Percentiles rank a stretch among this genome's conserved stretches.
Evolutionary conservation across 2,797 vertebrate species (phyloP).

Genomic region (Somateria mollissima): DNA sequence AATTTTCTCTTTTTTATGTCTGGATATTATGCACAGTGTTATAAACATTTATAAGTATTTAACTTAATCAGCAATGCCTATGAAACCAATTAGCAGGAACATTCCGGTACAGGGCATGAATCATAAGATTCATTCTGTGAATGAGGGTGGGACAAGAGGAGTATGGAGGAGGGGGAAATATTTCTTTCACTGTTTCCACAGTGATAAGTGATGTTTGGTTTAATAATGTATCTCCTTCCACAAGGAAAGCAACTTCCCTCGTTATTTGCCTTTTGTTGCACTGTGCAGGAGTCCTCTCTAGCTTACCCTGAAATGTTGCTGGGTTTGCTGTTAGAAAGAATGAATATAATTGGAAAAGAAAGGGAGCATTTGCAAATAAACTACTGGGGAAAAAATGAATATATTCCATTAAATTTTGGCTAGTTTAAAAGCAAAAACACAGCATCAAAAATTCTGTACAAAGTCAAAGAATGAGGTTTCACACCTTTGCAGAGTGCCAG

Average conservation of each 20-base stretch:
- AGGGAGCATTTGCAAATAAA: background rate
- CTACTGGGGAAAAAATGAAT: accelerated
- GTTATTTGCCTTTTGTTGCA: background rate
- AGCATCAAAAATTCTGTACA: background rate
- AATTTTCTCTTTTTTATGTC: constrained; percentile 23
- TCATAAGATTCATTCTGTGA: background rate
- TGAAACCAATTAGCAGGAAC: constrained; percentile 58
- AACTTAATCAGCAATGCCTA: constrained; percentile 55
- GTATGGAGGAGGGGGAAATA: background rate
- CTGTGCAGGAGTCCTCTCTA: background rate
- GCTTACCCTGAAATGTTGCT: background rate
- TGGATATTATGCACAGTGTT: constrained; percentile 21
- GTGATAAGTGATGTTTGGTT: background rate
- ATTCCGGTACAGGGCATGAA: constrained; percentile 30
- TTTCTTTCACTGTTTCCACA: background rate
- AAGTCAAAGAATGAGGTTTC: background rate
- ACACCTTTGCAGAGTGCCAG: background rate
- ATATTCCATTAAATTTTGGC: background rate
- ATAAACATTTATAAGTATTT: constrained; percentile 72
- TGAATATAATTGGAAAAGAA: background rate
- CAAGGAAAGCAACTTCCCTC: background rate
- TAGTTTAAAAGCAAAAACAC: background rate
- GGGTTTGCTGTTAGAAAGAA: background rate
- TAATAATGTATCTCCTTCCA: background rate
- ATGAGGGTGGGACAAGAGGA: background rate